Evolutionary conservation across 1,140 invertebrate genomes (phyloP).

Genomic region (Hypothenemus hampei): DNA sequence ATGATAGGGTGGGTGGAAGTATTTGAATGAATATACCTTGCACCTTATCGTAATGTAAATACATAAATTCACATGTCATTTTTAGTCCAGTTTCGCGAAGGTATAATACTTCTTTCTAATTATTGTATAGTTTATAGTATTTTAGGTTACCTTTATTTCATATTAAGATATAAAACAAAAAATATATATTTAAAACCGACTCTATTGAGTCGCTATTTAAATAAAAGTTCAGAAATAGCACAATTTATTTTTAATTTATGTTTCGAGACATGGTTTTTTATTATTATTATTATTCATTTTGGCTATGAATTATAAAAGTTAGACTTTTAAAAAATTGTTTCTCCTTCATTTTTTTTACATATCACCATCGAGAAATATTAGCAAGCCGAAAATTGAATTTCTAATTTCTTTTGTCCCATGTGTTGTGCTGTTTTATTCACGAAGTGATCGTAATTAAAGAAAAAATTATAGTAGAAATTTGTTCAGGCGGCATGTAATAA

Average conservation of each 20-base stretch:
- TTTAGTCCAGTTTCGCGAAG: constrained; percentile 31
- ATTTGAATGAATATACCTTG: constrained; percentile 8
- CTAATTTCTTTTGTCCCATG: constrained; percentile 8
- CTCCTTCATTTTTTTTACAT: constrained; percentile 21
- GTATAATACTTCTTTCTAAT: constrained; percentile 35
- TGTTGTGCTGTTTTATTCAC: constrained; percentile 19
- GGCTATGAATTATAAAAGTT: constrained; percentile 8
- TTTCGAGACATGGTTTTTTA: constrained; percentile 23
- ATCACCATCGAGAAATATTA: constrained; percentile 20
- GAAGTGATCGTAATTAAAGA: constrained; percentile 1
- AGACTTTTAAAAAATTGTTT: constrained; percentile 15
- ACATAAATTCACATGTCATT: constrained; percentile 17
- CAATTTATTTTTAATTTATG: constrained; percentile 40
- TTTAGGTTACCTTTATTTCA: constrained; percentile 37
- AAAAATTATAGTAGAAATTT: too few relatives aligned
- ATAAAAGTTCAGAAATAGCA: constrained; percentile 39
- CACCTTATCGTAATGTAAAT: constrained; percentile 26
- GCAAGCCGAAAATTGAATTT: constrained; percentile 8
- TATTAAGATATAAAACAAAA: constrained; percentile 24
- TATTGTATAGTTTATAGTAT: constrained; percentile 38
- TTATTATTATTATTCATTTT: constrained; percentile 18
- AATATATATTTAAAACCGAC: constrained; percentile 28
- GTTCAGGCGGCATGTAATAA: too few relatives aligned
- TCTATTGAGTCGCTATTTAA: constrained; percentile 34
- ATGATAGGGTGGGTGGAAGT: constrained; percentile 29